Base-by-base conservation (phyloP, 2,797 vertebrate species). In the Enoplosus armatus region DNA sequence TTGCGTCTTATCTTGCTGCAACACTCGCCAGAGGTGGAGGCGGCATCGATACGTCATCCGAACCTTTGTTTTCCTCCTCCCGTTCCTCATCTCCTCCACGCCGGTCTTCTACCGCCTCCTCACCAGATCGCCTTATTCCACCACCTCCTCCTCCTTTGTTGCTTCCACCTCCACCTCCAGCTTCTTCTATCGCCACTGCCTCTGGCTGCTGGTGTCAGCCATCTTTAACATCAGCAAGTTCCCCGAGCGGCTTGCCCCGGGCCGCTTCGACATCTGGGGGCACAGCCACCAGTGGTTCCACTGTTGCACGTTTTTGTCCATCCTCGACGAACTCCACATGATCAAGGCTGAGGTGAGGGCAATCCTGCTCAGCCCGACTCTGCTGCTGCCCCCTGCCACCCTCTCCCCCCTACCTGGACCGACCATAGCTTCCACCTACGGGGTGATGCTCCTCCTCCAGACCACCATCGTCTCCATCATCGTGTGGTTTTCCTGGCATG, bases 251-350 rank as follows among this genome's bases (percentile, higher is more conserved):
- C 71, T 96, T 0, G 92, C 91, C 6, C 96, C 96, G 0, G 96
- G 96, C 0, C 77, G 89, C 20, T 96, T 96, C 0, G 95, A 96
- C 84, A 95, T 96, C 85, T 96, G 95, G 94, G 95, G 94, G 16
- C 95, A 96, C 92, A 95, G 96, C 79, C 95, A 96, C 89, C 96
- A 96, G 79, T 96, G 95, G 95, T 96, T 96, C 91, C 92, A 93
- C 87, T 96, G 95, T 87, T 97, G 94, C 92, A 96, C 95, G 0
- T 96, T 96, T 62, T 56, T 96, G 39, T 96, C 95, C 68, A 96
- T 96, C 89, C 88, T 96, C 1, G 95, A 96, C 0, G 96, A 96
- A 47, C 93, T 96, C 5, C 93, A 94, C 66, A 96, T 96, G 96
- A 96, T 96, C 85, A 94, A 94, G 74, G 91, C 89, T 0, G 95